phyloP scores from a whole-genome alignment of 2,797 vertebrate species.

The Rousettus madagascariensis region DNA sequence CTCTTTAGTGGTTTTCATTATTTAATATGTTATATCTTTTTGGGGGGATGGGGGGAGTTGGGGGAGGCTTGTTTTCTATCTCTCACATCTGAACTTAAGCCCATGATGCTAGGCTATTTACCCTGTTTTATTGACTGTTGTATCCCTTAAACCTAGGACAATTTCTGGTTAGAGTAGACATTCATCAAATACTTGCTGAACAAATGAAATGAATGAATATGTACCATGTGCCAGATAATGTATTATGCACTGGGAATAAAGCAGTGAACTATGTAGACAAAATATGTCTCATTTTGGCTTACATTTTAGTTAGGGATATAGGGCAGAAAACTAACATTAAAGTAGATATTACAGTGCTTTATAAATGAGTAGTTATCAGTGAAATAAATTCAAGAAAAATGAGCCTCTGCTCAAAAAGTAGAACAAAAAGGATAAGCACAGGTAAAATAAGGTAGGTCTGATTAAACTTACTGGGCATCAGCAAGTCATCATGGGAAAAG shows the following conservation, averaged over 20 bases:
- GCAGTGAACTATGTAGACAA: not conserved
- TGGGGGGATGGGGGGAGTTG: too few relatives aligned
- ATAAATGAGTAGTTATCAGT: not conserved
- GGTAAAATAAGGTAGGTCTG: not conserved
- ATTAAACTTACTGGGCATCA: not conserved
- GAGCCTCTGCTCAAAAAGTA: not conserved
- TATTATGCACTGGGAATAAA: not conserved
- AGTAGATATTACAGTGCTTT: not conserved
- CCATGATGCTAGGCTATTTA: not conserved
- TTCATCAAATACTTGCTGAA: not conserved
- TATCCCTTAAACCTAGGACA: not conserved
- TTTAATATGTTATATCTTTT: not conserved
- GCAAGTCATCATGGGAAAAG: not conserved
- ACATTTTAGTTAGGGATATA: not conserved
- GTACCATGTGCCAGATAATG: not conserved
- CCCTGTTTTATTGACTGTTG: not conserved
- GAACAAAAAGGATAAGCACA: not conserved
- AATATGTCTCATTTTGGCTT: not conserved
- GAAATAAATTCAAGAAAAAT: not conserved
- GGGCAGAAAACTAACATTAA: not conserved
- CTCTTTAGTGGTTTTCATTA: not conserved
- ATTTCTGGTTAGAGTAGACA: not conserved
- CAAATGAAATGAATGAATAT: not conserved
- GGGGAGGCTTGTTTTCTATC: not conserved
- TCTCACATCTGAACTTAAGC: not conserved